phyloP scores from a whole-genome alignment of 2,888 invertebrate species.

The Brachypalpus laphriformis region DNA sequence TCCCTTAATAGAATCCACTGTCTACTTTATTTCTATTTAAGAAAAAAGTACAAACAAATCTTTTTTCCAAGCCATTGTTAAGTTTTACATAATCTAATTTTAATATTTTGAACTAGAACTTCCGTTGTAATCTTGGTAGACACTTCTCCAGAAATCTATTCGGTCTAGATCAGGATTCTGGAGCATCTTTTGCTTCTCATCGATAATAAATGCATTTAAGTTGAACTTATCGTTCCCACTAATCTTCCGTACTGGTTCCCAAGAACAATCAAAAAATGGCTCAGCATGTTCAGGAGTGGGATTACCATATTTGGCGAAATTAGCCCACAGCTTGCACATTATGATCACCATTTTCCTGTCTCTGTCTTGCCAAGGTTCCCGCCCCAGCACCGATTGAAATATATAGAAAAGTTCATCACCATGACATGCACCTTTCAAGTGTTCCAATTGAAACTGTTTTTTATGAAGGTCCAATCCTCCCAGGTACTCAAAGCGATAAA shows the following conservation, averaged over 20 bases:
- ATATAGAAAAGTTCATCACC: slow-evolving; percentile 85
- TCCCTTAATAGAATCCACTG: no score
- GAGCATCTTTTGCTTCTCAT: slow-evolving; percentile 70
- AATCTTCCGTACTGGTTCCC: slow-evolving; percentile 70
- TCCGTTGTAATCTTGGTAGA: background rate
- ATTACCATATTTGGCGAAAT: slow-evolving; percentile 84
- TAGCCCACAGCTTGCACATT: slow-evolving; percentile 84
- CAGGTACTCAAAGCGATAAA: slow-evolving; percentile 84
- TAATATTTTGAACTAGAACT: no score
- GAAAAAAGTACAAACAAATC: no score
- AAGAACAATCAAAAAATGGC: slow-evolving; percentile 48
- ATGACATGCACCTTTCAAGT: slow-evolving; percentile 84
- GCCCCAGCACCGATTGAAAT: slow-evolving; percentile 82
- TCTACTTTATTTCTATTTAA: no score
- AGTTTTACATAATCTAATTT: no score
- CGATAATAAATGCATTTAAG: slow-evolving; percentile 50
- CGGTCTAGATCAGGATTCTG: slow-evolving; percentile 71
- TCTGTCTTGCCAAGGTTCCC: slow-evolving; percentile 63
- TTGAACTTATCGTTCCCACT: slow-evolving; percentile 37
- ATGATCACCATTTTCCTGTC: slow-evolving; percentile 80
- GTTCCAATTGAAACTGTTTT: slow-evolving; percentile 77
- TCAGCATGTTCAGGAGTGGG: slow-evolving; percentile 47
- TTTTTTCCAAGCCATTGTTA: no score
- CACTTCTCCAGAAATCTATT: slow-evolving; percentile 74
- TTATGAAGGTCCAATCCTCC: slow-evolving; percentile 84